These are phyloP conservation scores for Galemys pyrenaicus DNA, from an alignment of 2,113 vertebrate species.

Conservation along the genomic window DNA sequence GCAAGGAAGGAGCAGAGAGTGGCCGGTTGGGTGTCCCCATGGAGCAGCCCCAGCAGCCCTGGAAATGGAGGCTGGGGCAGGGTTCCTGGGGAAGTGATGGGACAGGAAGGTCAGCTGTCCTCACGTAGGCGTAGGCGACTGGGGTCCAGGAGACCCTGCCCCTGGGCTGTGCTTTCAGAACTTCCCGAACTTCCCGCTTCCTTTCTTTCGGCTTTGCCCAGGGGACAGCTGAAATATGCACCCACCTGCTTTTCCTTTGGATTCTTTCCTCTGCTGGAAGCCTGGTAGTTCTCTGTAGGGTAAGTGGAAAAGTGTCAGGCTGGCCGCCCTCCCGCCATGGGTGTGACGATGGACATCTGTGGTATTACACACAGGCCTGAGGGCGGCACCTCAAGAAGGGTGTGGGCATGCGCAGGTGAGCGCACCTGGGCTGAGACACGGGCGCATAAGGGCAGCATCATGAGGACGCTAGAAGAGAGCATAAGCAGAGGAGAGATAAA, in stretches of 20 bases:
- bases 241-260: not conserved
- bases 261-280: not conserved
- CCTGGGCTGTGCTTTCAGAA: not conserved
- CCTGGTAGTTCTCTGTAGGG: not conserved
- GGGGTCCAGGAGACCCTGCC: not conserved
- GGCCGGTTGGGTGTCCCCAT: too few relatives aligned
- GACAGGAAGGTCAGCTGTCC: not conserved
- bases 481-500: too few relatives aligned
- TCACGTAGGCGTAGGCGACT: accelerated
- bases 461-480: too few relatives aligned
- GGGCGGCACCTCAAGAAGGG: too few relatives aligned
- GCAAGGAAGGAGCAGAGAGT: not conserved
- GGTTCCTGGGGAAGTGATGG: not conserved
- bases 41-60: accelerated
- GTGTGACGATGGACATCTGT: too few relatives aligned
- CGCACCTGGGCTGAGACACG: too few relatives aligned
- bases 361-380: too few relatives aligned
- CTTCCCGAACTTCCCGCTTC: accelerated
- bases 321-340: too few relatives aligned
- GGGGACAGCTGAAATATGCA: not conserved
- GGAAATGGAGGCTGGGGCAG: not conserved
- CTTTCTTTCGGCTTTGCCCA: not conserved
- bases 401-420: too few relatives aligned
- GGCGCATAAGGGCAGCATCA: too few relatives aligned
- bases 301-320: too few relatives aligned